These are phyloP conservation scores for Ips nitidus DNA, from an alignment of 1,140 invertebrate species.

Conservation along the genomic window DNA sequence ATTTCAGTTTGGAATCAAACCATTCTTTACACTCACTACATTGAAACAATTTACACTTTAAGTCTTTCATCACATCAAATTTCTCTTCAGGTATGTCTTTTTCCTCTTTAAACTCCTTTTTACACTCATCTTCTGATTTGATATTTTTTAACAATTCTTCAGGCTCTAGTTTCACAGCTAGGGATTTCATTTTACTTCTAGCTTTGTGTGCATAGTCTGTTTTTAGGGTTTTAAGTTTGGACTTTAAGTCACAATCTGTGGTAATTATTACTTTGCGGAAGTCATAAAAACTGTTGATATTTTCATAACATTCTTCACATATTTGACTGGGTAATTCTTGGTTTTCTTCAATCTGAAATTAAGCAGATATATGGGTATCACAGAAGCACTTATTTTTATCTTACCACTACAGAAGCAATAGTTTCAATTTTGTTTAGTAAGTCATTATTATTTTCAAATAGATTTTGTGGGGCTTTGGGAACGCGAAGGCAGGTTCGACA, in stretches of 20 bases:
- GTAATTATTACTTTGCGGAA: slow-evolving; percentile 44
- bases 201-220: neutral
- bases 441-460: slow-evolving; percentile 31
- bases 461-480: slow-evolving; percentile 24
- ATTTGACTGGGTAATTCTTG: slow-evolving; percentile 38
- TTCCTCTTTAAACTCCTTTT: too few relatives aligned
- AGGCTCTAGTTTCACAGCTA: too few relatives aligned
- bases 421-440: slow-evolving; percentile 40
- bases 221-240: slow-evolving; percentile 35
- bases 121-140: too few relatives aligned
- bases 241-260: slow-evolving; percentile 38
- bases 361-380: too few relatives aligned
- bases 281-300: slow-evolving; percentile 42
- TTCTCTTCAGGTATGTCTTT: slow-evolving; percentile 9
- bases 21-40: slow-evolving; percentile 40
- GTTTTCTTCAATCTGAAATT: slow-evolving; percentile 38
- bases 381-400: too few relatives aligned
- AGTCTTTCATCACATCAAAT: slow-evolving; percentile 20
- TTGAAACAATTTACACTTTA: slow-evolving; percentile 36
- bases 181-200: too few relatives aligned
- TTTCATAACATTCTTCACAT: slow-evolving; percentile 42
- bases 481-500: slow-evolving; percentile 44
- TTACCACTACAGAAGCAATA: slow-evolving; percentile 42
- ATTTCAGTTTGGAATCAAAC: slow-evolving; percentile 40
- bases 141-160: too few relatives aligned